Percentiles rank a stretch among this genome's conserved stretches.
Conservation (phyloP, 2,888 invertebrate species). For the Plebejus melissa region DNA sequence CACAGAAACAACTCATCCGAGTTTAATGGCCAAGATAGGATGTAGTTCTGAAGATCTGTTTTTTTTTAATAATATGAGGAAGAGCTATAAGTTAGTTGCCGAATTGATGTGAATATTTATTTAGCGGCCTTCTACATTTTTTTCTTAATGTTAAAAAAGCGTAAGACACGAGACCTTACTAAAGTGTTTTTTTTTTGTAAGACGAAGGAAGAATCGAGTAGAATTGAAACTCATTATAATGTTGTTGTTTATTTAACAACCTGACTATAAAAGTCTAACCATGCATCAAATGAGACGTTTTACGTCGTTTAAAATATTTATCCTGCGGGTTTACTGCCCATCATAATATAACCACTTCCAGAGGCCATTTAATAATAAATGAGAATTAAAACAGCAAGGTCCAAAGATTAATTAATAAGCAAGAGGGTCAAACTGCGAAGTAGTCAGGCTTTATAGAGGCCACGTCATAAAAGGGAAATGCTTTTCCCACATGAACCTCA, state of each 20-base stretch:
- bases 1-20: not conserved
- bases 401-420: conserved; percentile 18
- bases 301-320: not conserved
- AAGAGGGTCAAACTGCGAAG: conserved; percentile 3
- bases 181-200: too few relatives aligned
- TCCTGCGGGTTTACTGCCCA: not conserved
- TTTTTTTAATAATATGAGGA: not conserved
- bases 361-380: not conserved
- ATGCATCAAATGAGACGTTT: conserved; percentile 1
- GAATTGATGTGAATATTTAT: too few relatives aligned
- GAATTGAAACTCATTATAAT: too few relatives aligned
- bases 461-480: not conserved
- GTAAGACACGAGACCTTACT: too few relatives aligned
- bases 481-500: not conserved
- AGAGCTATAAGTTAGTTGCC: not conserved
- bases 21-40: not conserved
- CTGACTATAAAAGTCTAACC: not conserved
- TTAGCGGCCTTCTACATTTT: not conserved
- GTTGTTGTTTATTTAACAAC: not conserved
- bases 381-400: conserved; percentile 13
- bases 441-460: conserved; percentile 2
- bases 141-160: not conserved
- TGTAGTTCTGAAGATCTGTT: not conserved
- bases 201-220: too few relatives aligned
- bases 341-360: not conserved